Evolutionary conservation across 1,140 invertebrate genomes (phyloP).

Genomic region (Lethocerus indicus): DNA sequence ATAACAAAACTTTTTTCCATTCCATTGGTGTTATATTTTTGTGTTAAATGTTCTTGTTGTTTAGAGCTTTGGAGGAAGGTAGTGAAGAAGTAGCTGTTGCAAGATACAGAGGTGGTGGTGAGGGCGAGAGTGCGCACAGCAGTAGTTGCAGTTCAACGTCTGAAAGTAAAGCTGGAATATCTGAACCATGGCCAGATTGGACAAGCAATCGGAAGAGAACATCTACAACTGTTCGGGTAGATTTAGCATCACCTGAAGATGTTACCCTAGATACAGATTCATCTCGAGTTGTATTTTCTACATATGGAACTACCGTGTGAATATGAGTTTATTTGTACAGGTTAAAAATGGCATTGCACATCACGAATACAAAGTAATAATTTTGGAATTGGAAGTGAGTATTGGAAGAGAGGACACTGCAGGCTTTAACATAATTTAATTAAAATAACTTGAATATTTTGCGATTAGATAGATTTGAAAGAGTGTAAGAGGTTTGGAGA

Average conservation of each 20-base stretch:
- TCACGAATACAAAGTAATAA: no score
- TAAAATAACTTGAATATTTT: no score
- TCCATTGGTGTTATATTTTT: not conserved
- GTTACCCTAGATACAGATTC: constrained; percentile 63
- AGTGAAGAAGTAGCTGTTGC: constrained; percentile 31
- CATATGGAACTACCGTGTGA: constrained; percentile 52
- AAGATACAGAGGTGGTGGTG: constrained; percentile 42
- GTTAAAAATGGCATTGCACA: no score
- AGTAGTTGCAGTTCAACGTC: constrained; percentile 35
- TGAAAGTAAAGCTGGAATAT: not conserved
- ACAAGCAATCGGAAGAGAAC: not conserved
- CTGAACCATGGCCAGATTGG: constrained; percentile 28
- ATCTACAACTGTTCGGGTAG: constrained; percentile 45
- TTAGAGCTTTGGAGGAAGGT: constrained; percentile 22
- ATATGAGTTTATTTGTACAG: no score
- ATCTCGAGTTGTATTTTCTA: constrained; percentile 40
- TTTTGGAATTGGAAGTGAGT: no score
- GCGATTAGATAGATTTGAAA: no score
- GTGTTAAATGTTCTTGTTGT: constrained; percentile 9
- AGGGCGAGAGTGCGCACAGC: constrained; percentile 21
- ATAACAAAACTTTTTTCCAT: not conserved
- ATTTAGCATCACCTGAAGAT: constrained; percentile 70
- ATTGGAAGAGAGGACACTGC: no score
- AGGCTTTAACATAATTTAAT: no score
- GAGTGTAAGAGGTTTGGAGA: no score